Evolutionary conservation across 2,888 invertebrate species (phyloP), one percentile per base, ranked within the genome.

Genomic region (Pegoplata infirma): DNA sequence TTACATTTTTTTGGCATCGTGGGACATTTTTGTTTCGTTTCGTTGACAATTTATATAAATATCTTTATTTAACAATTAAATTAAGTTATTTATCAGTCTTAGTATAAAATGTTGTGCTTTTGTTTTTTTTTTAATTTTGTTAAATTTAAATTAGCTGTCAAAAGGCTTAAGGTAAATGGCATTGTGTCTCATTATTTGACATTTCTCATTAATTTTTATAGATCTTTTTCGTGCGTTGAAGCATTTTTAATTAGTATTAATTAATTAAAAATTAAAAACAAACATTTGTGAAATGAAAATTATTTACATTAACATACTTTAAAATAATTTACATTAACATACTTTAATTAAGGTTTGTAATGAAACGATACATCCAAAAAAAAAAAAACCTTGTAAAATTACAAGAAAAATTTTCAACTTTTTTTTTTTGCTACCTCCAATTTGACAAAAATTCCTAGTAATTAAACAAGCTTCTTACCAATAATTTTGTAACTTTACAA

Each of bases 71-170:
- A 73, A 53, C 69, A 69, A 77, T 75, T 78, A 71, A 81, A 81
- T 80, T 80, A 73, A 80, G 76, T 81, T 80, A 72, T 80, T 69
- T 76, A 74, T 74, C 76, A 80, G 66, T 49, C 19, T 72, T 51
- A 32, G 55, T 23, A 72, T 66, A 40, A 59, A 58, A 40, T 19
- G 6, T 44, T 25, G 44, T 47, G 25, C 36, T 56, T 16, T 58
- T 40, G 44, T 12, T 66, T 7, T 56, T 63, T 6, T 28, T 23
- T 23, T 40, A n/a, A 10, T 72, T 72, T n/a, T 68, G 23, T 55
- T 64, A 49, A 68, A 69, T 74, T 71, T 72, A 78, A 78, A 78
- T 78, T 56, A 73, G 68, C 73, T 75, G 74, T 71, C 79, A 75
- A 47, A 49, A 68, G 25, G 36, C 59, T 63, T 51, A 53, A 69